phyloP scores from a whole-genome alignment of 2,113 vertebrate genomes.

The Halichoeres trimaculatus region DNA sequence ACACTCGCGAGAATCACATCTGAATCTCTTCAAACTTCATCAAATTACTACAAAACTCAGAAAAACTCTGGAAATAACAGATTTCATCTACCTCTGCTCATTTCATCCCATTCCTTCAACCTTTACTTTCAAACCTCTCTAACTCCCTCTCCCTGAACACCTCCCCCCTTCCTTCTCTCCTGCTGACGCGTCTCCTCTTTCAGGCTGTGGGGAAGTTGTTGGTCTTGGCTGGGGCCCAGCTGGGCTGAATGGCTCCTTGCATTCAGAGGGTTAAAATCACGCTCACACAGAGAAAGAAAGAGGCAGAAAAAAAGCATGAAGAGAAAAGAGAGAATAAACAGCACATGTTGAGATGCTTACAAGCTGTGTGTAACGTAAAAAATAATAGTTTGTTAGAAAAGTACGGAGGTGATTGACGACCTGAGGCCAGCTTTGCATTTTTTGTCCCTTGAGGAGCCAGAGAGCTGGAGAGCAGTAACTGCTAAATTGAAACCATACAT shows the following conservation, averaged over 20 bases:
- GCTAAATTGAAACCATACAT: background rate
- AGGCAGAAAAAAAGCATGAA: constrained; percentile 5
- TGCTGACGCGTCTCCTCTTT: constrained; percentile 41
- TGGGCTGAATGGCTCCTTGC: constrained; percentile 32
- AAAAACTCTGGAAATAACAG: background rate
- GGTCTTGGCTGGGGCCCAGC: constrained; percentile 57
- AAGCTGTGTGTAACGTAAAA: background rate
- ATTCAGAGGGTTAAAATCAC: constrained; percentile 53
- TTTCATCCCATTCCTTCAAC: constrained; percentile 4
- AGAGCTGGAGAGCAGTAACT: background rate
- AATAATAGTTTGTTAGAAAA: background rate
- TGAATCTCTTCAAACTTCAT: constrained; percentile 28
- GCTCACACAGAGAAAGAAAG: constrained; percentile 22
- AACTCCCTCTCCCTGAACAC: constrained; percentile 17
- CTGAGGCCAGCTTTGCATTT: background rate
- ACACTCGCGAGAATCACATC: constrained; percentile 46
- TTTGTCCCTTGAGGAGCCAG: constrained; percentile 7
- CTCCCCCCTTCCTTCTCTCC: constrained; percentile 18
- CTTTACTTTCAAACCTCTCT: constrained; percentile 35
- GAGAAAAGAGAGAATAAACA: constrained; percentile 11
- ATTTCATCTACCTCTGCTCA: too few species aligned
- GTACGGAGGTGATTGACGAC: background rate
- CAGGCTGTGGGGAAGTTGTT: constrained; percentile 59
- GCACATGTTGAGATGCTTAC: background rate
- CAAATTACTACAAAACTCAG: background rate